Percentiles rank a stretch among this genome's conserved stretches.
phyloP scores from a whole-genome alignment of 2,888 invertebrate species.

The Protodeltote pygarga region DNA sequence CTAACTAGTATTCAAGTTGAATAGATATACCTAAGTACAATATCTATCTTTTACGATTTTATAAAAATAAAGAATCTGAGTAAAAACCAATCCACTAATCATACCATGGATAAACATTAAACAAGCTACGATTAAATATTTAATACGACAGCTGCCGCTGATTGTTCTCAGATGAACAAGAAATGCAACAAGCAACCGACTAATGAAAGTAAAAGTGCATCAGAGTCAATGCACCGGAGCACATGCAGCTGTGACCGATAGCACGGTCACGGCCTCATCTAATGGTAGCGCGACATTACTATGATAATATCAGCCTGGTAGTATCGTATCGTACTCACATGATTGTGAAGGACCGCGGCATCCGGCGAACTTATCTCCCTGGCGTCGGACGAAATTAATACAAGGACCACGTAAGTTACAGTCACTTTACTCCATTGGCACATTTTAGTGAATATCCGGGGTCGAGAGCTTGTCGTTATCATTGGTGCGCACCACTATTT shows the following conservation, averaged over 20 bases:
- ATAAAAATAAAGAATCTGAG: too few relatives aligned
- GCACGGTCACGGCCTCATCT: conserved; percentile 4
- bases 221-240: conserved; percentile 69
- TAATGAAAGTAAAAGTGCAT: conserved; percentile 82
- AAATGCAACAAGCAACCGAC: conserved; percentile 35
- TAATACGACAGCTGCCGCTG: too few relatives aligned
- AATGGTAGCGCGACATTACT: conserved; percentile 13
- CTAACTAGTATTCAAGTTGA: too few relatives aligned
- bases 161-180: conserved; percentile 6
- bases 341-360: conserved; percentile 64
- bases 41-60: too few relatives aligned
- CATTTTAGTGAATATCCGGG: conserved; percentile 71
- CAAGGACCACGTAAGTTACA: conserved; percentile 74
- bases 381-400: conserved; percentile 57
- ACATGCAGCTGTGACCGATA: conserved; percentile 59
- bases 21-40: too few relatives aligned
- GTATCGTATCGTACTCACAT: conserved; percentile 82
- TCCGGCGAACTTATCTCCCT: conserved; percentile 69
- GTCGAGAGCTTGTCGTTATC: conserved; percentile 59
- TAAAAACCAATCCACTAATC: too few relatives aligned
- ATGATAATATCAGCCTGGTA: conserved; percentile 19
- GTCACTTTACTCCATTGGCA: conserved; percentile 82
- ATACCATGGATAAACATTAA: conserved; percentile 1
- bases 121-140: too few relatives aligned
- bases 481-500: conserved; percentile 69